Evolutionary conservation across 2,113 vertebrate genomes (phyloP), one percentile per base, ranked within the genome.

Genomic region (Apteryx mantelli): DNA sequence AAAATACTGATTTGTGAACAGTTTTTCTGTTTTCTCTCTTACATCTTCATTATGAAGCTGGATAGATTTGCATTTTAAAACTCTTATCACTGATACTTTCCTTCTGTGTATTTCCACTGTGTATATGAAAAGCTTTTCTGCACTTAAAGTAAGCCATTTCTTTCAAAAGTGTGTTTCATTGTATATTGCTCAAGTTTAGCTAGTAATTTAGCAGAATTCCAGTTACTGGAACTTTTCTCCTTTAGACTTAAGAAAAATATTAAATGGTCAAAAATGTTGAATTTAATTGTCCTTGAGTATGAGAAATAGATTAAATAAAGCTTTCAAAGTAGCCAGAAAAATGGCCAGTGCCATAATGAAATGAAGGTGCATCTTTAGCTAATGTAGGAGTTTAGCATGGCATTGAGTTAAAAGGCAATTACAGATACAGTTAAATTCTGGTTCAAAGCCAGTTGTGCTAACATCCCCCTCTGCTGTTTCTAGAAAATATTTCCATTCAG

Each of bases 361-460:
- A 94, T 89, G 84, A 95, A 95, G 58, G 93, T 89, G 70, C 80
- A 70, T 93, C 91, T 95, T 95, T 60, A 95, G 93, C 89, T 97
- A 93, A 97, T 95, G 74, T 89, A 64, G 79, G 86, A 80, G 50
- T 96, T 96, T 70, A 95, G 81, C 68, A n/a, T 91, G 82, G 89
- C 76, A 80, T 77, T 96, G 93, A 97, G 78, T 94, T 97, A 93
- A 97, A 97, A 90, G 93, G 94, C 85, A 88, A 25, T 96, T 97
- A 96, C 70, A 93, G 96, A 82, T 96, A 87, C 74, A 87, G 97
- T 96, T 93, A 91, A 95, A 95, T 94, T 94, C 88, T 96, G 96
- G 92, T 98, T 92, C 95, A 85, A 88, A 92, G 93, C 97, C 95
- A 91, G 56, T 88, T 96, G 81, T 95, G 87, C 42, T 90, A 91